Evolutionary conservation across 2,113 vertebrate species (phyloP).

Genomic region (Carassius gibelio): DNA sequence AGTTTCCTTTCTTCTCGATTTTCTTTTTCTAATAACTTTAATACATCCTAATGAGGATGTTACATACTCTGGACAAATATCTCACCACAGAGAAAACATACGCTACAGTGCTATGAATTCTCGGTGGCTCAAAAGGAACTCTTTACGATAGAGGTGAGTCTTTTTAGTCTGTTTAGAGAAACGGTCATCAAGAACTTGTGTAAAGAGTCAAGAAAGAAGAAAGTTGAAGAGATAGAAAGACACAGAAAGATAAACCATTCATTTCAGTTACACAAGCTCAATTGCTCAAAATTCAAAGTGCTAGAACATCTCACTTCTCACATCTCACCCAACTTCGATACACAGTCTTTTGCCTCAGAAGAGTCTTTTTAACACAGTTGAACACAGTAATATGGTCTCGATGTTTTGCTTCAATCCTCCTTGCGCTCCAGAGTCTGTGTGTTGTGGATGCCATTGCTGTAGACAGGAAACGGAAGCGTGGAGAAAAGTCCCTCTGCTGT

Average conservation of each 20-base stretch:
- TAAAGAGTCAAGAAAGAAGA: constrained; percentile 55
- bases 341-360: constrained; percentile 84
- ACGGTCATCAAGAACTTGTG: constrained; percentile 62
- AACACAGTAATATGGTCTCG: constrained; percentile 87
- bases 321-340: constrained; percentile 84
- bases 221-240: constrained; percentile 51
- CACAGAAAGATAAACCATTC: constrained; percentile 70
- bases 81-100: constrained; percentile 83
- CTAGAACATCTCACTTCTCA: constrained; percentile 85
- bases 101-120: constrained; percentile 79
- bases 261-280: constrained; percentile 87
- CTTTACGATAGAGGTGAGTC: constrained; percentile 89
- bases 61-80: constrained; percentile 81
- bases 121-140: constrained; percentile 83
- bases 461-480: constrained; percentile 96
- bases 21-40: constrained; percentile 87
- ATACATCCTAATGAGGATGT: constrained; percentile 89
- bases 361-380: constrained; percentile 75
- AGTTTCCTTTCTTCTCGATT: constrained; percentile 81
- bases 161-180: constrained; percentile 80
- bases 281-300: constrained; percentile 98
- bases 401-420: constrained; percentile 86
- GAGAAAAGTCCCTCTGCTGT: constrained; percentile 98
- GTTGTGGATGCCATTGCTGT: constrained; percentile 97
- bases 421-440: constrained; percentile 97